A percentile compares a stretch with the other conserved stretches of the same genome.
phyloP scores from a whole-genome alignment of 2,797 vertebrate species.

The Acanthurus tractus region DNA sequence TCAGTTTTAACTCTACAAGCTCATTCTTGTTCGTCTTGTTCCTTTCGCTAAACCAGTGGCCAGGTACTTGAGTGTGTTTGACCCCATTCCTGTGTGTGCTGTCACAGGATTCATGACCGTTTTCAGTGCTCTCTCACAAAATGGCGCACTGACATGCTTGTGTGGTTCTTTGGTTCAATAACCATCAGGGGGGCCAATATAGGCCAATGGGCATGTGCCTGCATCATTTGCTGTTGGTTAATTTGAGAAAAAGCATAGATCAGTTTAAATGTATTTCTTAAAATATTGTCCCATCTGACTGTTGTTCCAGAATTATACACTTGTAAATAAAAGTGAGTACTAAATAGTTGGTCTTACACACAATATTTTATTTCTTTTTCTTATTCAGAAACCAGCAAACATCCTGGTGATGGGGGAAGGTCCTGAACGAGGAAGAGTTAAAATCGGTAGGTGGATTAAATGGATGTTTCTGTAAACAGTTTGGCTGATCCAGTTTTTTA shows the following conservation, averaged over 20 bases:
- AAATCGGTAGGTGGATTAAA: conserved; percentile 92
- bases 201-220: neutral
- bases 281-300: neutral
- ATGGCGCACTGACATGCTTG: conserved; percentile 12
- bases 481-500: neutral
- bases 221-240: neutral
- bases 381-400: conserved; percentile 98
- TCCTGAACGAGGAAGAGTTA: conserved; percentile 99
- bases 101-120: neutral
- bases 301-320: neutral
- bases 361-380: conserved; percentile 16
- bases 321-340: neutral
- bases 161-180: conserved; percentile 11
- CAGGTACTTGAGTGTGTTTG: neutral
- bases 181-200: neutral
- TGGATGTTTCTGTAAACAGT: neutral
- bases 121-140: conserved; percentile 3
- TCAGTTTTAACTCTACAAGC: neutral
- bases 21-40: neutral
- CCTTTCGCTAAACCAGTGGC: neutral
- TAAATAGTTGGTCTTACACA: neutral
- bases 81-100: neutral
- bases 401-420: conserved; percentile 99
- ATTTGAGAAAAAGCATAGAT: neutral
- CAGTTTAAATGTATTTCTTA: neutral